Base-by-base conservation (phyloP, 2,888 invertebrate species). In the Xylophagus ater region DNA sequence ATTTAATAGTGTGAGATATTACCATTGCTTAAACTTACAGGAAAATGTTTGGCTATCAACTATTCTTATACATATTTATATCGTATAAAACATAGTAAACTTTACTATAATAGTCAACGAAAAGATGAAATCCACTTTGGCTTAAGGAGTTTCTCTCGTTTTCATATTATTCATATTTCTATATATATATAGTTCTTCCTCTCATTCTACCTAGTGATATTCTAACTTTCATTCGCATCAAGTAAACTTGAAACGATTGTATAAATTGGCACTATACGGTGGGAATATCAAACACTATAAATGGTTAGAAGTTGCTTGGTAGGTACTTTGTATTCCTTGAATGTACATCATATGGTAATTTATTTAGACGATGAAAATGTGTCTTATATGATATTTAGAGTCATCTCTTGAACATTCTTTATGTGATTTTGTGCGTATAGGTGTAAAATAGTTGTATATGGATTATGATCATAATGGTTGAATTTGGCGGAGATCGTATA, bases 311-410 rank as follows among this genome's bases (percentile, higher is more conserved):
- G 33, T 26, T 24, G 19, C 33, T 26, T 19, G 12, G n/a, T n/a
- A 33, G 32, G 28, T 25, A 39, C 33, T 39, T 39, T 39, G 38
- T 39, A 39, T 39, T 39, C 38, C 26, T 20, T 24, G 23, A 33
- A 39, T 39, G 33, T 32, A 33, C 33, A 33, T 39, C 38, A 39
- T 39, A 39, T 39, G 38, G 38, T 39, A 39, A 39, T 39, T 39
- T 39, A 32, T 26, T 39, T 19, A 33, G 33, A 33, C 32, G 38
- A 15, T 33, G 23, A 33, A 33, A 23, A 26, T 26, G 26, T 26
- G 26, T 5, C 10, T 10, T 10, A 26, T 26, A 10, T n/a, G n/a
- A n/a, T n/a, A n/a, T n/a, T n/a, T n/a, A n/a, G n/a, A n/a, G n/a
- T n/a, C n/a, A n/a, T n/a, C n/a, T n/a, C n/a, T n/a, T n/a, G n/a